Evolutionary conservation across 35 echinoderm and acorn worm species (phyloP).

Genomic region (Patiria miniata): DNA sequence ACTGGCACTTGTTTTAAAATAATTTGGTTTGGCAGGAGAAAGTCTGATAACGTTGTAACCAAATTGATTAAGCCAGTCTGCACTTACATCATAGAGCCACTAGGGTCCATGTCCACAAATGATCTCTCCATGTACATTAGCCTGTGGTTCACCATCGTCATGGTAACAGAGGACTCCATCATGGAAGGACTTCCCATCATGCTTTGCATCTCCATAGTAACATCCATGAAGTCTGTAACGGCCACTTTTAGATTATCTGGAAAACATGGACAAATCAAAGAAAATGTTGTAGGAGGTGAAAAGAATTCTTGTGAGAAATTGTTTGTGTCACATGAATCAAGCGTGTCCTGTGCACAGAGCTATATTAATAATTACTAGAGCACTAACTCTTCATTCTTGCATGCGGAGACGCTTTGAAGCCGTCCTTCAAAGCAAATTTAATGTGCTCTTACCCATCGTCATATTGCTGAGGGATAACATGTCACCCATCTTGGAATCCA

Average conservation of each 20-base stretch:
- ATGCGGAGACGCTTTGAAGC: no score
- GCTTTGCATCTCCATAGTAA: conserved; percentile 7
- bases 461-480: conserved; percentile 21
- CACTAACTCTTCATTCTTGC: no score
- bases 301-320: no score
- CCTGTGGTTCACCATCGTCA: conserved; percentile 56
- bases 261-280: not conserved
- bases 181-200: conserved; percentile 23
- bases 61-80: no score
- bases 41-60: no score
- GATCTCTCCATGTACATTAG: conserved; percentile 65
- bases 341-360: no score
- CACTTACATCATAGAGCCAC: conserved; percentile 40
- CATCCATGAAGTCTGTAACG: conserved; percentile 28
- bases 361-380: no score
- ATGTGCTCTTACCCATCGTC: conserved; percentile 22
- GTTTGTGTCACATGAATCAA: no score
- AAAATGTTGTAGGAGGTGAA: no score
- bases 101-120: conserved; percentile 22
- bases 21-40: no score
- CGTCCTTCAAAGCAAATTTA: no score
- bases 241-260: conserved; percentile 34
- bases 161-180: conserved; percentile 45
- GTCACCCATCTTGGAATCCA: conserved; percentile 13
- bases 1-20: no score